A percentile compares a stretch with the other conserved stretches of the same genome.
Conservation (phyloP, 2,888 invertebrate species). For the Rhimphoctona megacephalus region DNA sequence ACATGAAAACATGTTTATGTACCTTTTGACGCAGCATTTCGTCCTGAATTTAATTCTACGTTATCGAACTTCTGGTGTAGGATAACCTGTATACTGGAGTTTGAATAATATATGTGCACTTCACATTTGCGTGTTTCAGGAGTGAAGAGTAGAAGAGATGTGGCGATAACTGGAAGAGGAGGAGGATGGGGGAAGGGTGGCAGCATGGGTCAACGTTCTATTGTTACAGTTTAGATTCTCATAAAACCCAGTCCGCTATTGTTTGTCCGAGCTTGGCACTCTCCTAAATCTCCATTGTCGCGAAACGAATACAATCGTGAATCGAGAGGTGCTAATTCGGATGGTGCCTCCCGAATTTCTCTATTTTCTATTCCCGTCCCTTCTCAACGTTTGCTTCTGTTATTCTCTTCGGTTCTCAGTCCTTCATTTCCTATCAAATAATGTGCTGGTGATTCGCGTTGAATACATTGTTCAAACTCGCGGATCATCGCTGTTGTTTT, state of each 20-base stretch:
- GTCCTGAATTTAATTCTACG: background rate
- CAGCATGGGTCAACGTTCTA: conserved; percentile 68
- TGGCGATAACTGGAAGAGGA: conserved; percentile 7
- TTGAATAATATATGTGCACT: conserved; percentile 33
- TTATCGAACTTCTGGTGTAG: background rate
- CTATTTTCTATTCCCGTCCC: conserved; percentile 2
- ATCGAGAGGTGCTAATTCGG: conserved; percentile 45
- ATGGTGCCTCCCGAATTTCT: conserved; percentile 49
- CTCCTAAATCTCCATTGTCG: conserved; percentile 80
- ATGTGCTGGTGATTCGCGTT: conserved; percentile 1
- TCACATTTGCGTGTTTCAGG: conserved; percentile 37
- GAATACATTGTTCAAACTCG: conserved; percentile 12
- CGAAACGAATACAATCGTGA: conserved; percentile 73
- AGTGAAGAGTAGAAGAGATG: conserved; percentile 42
- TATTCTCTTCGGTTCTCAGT: background rate
- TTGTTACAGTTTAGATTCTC: conserved; percentile 77
- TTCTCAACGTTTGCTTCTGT: background rate
- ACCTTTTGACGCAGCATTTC: background rate
- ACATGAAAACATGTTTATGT: background rate
- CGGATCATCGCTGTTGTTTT: conserved; percentile 15
- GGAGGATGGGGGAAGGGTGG: conserved; percentile 1
- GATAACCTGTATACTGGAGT: background rate
- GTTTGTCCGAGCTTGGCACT: conserved; percentile 76
- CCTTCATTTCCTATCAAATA: background rate
- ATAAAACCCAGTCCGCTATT: conserved; percentile 75